Percentiles rank a stretch among this genome's conserved stretches.
Conservation (phyloP, 2,888 invertebrate species). For the Vesta saturnalis region DNA sequence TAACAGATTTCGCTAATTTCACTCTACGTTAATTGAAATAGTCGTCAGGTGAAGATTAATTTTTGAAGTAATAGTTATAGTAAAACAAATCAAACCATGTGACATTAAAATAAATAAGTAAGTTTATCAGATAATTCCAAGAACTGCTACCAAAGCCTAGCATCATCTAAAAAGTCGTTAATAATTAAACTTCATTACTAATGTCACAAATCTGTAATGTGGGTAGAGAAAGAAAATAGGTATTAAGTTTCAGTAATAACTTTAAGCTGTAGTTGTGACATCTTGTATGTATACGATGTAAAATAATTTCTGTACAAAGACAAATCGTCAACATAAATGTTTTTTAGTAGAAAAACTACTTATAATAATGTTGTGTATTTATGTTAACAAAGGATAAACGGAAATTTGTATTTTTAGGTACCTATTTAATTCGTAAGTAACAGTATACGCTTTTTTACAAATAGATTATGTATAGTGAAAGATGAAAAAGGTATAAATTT, state of each 20-base stretch:
- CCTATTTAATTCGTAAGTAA: conserved; percentile 18
- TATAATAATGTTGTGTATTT: conserved; percentile 30
- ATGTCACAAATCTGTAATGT: too few species aligned
- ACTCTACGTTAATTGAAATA: too few species aligned
- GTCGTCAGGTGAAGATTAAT: too few species aligned
- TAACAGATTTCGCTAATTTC: too few species aligned
- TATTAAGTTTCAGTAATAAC: conserved; percentile 5
- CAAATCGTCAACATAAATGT: conserved; percentile 37
- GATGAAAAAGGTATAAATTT: conserved; percentile 18
- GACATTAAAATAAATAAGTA: too few species aligned
- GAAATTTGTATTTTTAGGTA: conserved; percentile 34
- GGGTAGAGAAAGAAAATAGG: background rate
- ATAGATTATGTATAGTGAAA: conserved; percentile 18
- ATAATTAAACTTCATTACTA: too few species aligned
- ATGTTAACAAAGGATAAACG: conserved; percentile 27
- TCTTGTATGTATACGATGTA: conserved; percentile 54
- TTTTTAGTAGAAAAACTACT: conserved; percentile 32
- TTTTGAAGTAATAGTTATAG: too few species aligned
- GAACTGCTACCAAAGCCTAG: too few species aligned
- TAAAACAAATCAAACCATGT: too few species aligned
- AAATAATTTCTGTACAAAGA: conserved; percentile 59
- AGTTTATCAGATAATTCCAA: too few species aligned
- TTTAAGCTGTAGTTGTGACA: conserved; percentile 36
- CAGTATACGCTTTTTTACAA: conserved; percentile 36
- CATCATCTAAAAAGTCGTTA: too few species aligned